phyloP scores from a whole-genome alignment of 2,797 vertebrate genomes.

The Dermochelys coriacea region DNA sequence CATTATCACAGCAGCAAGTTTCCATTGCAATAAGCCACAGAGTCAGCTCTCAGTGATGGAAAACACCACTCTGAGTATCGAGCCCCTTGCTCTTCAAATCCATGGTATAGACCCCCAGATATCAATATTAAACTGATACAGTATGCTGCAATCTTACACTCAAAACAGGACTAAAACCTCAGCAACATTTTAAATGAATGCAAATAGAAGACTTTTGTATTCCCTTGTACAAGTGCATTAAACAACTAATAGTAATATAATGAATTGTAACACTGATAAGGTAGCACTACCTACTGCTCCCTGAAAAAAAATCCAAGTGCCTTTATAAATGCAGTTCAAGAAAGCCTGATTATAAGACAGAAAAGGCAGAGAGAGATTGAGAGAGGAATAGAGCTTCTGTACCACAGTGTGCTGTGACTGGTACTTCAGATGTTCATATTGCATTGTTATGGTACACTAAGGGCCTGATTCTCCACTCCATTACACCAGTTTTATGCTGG shows the following conservation, averaged over 20 bases:
- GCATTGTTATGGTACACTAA: not conserved
- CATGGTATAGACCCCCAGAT: conserved; percentile 36
- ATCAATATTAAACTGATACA: conserved; percentile 52
- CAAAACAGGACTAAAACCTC: conserved; percentile 38
- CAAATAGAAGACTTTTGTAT: conserved; percentile 21
- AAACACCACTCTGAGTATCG: conserved; percentile 43
- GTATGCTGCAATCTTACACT: conserved; percentile 4
- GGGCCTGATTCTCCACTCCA: not conserved
- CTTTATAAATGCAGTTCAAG: conserved; percentile 36
- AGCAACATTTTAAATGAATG: conserved; percentile 40
- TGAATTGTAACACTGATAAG: conserved; percentile 54
- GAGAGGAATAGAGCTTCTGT: conserved; percentile 1
- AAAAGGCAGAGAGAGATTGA: not conserved
- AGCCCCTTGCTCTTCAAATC: conserved; percentile 48
- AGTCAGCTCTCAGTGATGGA: conserved; percentile 42
- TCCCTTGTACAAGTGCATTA: conserved; percentile 18
- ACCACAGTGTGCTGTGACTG: not conserved
- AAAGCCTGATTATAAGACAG: conserved; percentile 37
- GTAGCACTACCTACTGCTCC: not conserved
- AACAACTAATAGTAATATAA: conserved; percentile 40
- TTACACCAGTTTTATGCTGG: conserved; percentile 39
- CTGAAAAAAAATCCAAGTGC: conserved; percentile 18
- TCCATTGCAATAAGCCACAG: conserved; percentile 64
- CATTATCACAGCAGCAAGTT: conserved; percentile 71
- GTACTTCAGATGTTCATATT: not conserved